Evolutionary conservation across 2,888 invertebrate genomes (phyloP).

Genomic region (Ceriagrion tenellum): DNA sequence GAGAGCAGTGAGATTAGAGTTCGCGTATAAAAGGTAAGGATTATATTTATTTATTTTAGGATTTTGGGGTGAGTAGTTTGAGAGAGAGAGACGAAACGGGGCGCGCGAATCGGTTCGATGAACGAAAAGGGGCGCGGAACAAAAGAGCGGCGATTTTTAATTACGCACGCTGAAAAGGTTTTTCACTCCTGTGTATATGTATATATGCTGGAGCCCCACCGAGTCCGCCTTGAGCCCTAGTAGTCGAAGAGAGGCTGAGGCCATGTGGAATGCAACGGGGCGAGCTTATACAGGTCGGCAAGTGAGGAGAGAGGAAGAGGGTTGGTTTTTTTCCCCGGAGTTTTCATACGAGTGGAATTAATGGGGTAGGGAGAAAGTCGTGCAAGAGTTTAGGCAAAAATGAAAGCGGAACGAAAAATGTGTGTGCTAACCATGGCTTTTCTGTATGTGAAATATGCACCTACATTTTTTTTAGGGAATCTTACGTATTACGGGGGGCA

Average conservation of each 20-base stretch:
- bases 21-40: neutral
- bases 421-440: too few species aligned
- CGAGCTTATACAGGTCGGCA: neutral
- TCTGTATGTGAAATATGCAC: too few species aligned
- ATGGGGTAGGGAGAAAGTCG: neutral
- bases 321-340: neutral
- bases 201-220: neutral
- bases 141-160: slow-evolving; percentile 54
- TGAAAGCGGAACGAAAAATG: neutral
- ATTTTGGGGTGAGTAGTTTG: neutral
- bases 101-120: neutral
- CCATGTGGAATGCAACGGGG: neutral
- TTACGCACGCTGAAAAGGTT: slow-evolving; percentile 47
- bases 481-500: too few species aligned
- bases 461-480: too few species aligned
- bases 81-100: neutral
- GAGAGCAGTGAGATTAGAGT: neutral
- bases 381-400: neutral
- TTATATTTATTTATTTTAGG: neutral
- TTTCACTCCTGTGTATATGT: neutral
- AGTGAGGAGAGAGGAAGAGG: neutral
- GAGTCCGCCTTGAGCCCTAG: slow-evolving; percentile 22
- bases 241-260: neutral
- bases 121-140: neutral
- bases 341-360: neutral